Evolutionary conservation across 1,140 invertebrate genomes (phyloP).

Genomic region (Bombus sibiricus): DNA sequence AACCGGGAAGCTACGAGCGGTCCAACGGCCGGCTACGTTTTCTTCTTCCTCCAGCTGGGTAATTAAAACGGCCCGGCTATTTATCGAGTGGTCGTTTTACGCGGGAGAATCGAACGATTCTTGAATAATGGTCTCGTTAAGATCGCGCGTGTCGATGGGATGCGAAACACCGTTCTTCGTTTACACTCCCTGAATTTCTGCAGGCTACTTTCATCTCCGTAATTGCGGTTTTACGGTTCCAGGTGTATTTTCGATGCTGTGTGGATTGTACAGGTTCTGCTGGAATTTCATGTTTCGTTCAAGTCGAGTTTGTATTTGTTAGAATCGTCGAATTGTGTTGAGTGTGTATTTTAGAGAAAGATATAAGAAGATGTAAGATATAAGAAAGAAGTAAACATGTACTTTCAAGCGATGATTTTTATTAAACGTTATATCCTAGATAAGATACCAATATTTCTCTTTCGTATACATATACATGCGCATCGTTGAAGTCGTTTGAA

Average conservation of each 20-base stretch:
- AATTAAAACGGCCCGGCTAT: conserved; percentile 25
- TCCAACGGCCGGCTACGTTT: background rate
- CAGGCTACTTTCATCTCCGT: background rate
- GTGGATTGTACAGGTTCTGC: background rate
- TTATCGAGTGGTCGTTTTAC: conserved; percentile 8
- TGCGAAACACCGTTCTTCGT: background rate
- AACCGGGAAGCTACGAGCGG: conserved; percentile 16
- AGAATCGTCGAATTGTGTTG: background rate
- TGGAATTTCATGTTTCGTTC: too few species aligned
- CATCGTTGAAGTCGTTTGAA: background rate
- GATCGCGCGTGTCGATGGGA: background rate
- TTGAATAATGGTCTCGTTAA: conserved; percentile 22
- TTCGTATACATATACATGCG: background rate
- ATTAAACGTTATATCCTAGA: background rate
- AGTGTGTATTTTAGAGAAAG: background rate
- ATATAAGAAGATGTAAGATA: too few species aligned
- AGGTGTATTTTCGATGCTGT: background rate
- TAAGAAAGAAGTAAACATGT: background rate
- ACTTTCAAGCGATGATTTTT: background rate
- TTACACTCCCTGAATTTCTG: background rate
- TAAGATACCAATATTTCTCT: background rate
- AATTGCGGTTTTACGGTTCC: conserved; percentile 10
- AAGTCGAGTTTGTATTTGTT: background rate
- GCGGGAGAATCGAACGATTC: conserved; percentile 10
- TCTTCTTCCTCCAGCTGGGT: background rate